Base-by-base conservation (phyloP, 2,113 vertebrate genomes). In the Reinhardtius hippoglossoides region DNA sequence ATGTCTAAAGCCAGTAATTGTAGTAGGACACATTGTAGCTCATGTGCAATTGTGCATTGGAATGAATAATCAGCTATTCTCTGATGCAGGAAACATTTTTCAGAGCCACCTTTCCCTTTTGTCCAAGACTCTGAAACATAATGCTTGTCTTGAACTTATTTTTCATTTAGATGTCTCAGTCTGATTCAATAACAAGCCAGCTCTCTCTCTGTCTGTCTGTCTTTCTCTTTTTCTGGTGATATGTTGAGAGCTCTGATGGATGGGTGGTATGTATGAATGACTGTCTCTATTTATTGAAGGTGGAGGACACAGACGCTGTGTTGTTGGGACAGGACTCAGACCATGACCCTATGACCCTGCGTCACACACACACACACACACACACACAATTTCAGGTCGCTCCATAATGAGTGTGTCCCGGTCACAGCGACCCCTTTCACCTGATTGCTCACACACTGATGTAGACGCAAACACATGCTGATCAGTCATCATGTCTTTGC, bases 251-350 rank as follows among this genome's bases (percentile, higher is more conserved):
- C 84, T 86, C 81, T 94, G 91, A 94, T 88, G 92, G 93, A 94
- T 94, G 88, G 89, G 88, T 90, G 90, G 90, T 87, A 50, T 64
- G 85, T 87, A 89, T 94, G 92, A 95, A 94, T 93, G 90, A 89
- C 82, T 85, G 88, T 87, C 92, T 94, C 86, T 94, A 93, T 94
- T 94, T 94, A 94, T 93, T 94, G 90, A 93, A 82, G 87, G 90
- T 71, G 82, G 91, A 87, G 88, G 91, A 89, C 91, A 94, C 91
- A 95, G 93, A 85, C 79, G 21, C 72, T 83, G 84, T 92, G 91
- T 92, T 94, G 93, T 94, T 92, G 83, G 83, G 90, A 91, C 91
- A 91, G 88, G 67, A 88, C 89, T 91, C 66, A 83, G 78, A 89
- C 89, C 71, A 62, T 89, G 92, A 93, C 91, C 92, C 74, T 26